These are phyloP conservation scores for Lymantria monacha DNA, from an alignment of 2,888 invertebrate genomes.

Conservation along the genomic window DNA sequence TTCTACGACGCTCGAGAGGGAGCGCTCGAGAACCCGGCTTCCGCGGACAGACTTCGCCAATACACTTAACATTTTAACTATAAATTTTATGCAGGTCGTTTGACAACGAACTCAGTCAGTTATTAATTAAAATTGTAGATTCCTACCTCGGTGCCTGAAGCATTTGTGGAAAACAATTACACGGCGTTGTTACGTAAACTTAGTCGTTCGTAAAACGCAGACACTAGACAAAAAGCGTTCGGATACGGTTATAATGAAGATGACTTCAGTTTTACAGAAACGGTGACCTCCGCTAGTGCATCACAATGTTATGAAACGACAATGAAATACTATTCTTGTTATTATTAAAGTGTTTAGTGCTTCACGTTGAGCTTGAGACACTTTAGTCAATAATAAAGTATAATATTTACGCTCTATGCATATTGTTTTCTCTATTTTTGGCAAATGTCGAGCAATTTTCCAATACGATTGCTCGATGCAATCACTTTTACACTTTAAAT, in stretches of 20 bases:
- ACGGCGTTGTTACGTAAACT: slow-evolving; percentile 36
- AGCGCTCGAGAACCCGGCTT: slow-evolving; percentile 81
- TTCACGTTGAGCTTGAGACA: neutral
- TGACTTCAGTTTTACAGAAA: slow-evolving; percentile 23
- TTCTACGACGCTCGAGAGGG: slow-evolving; percentile 84
- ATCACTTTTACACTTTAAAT: neutral
- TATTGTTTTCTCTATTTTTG: neutral
- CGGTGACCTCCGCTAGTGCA: slow-evolving; percentile 56
- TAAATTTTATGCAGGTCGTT: neutral
- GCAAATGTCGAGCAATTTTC: too few relatives aligned
- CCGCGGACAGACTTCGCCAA: slow-evolving; percentile 72
- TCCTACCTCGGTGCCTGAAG: neutral
- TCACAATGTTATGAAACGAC: slow-evolving; percentile 72
- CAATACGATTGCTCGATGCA: too few relatives aligned
- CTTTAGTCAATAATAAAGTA: neutral
- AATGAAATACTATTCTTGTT: slow-evolving; percentile 11
- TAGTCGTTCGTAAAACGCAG: slow-evolving; percentile 20
- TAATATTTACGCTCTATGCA: neutral
- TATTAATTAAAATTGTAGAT: neutral
- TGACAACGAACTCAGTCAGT: neutral
- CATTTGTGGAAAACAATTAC: neutral
- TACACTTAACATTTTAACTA: slow-evolving; percentile 44
- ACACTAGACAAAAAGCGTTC: slow-evolving; percentile 21
- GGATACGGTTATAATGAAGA: slow-evolving; percentile 7
- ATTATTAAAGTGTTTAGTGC: neutral